Conservation (phyloP, 1,140 invertebrate species). For the Cephus cinctus region DNA sequence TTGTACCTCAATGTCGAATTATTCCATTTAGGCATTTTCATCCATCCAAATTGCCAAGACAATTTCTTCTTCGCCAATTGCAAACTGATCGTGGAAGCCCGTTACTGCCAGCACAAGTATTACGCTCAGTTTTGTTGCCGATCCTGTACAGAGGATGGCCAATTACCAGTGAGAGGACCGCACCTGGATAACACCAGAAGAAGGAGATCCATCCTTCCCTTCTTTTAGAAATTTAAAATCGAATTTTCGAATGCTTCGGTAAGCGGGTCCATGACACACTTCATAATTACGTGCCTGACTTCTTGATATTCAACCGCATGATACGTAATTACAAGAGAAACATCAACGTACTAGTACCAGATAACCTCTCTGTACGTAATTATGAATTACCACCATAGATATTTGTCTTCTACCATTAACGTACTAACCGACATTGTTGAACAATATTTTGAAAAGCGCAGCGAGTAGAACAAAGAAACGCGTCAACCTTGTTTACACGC, state of each 20-base stretch:
- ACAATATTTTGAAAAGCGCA: too few relatives aligned
- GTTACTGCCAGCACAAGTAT: conserved; percentile 82
- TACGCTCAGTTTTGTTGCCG: conserved; percentile 92
- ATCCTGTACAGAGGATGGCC: conserved; percentile 83
- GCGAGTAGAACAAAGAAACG: too few relatives aligned
- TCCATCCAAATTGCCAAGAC: conserved; percentile 80
- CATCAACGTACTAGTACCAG: not conserved
- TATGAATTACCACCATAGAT: too few relatives aligned
- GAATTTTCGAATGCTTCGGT: conserved; percentile 1
- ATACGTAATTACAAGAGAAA: not conserved
- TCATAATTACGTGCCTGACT: conserved; percentile 8
- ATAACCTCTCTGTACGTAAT: not conserved
- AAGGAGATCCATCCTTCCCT: conserved; percentile 36
- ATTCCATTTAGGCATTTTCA: conserved; percentile 63
- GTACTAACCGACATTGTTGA: too few relatives aligned
- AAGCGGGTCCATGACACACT: conserved; percentile 1
- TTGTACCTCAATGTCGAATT: conserved; percentile 1
- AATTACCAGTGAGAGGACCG: conserved; percentile 57
- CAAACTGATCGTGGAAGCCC: conserved; percentile 76
- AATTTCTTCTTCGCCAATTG: conserved; percentile 90
- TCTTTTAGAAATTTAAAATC: conserved; percentile 19
- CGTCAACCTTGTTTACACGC: too few relatives aligned
- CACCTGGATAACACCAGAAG: conserved; percentile 46
- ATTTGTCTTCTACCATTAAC: too few relatives aligned
- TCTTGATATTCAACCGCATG: not conserved